Conservation (phyloP, 2,888 invertebrate species). For the Urechis unicinctus region DNA sequence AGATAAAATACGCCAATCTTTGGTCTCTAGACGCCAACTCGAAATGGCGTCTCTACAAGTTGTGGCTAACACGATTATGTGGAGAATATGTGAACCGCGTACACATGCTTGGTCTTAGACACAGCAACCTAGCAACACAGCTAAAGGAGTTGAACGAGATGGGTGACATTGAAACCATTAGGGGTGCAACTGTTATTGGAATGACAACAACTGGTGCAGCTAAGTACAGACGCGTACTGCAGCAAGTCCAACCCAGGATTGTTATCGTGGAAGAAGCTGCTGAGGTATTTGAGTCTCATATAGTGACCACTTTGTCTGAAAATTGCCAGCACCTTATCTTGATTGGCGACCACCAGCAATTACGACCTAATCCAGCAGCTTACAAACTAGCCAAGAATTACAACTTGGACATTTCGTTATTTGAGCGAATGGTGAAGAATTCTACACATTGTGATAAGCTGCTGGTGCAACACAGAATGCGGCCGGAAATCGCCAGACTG, state of each 20-base stretch:
- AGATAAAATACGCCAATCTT: conserved; percentile 20
- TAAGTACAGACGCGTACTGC: conserved; percentile 29
- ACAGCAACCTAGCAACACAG: conserved; percentile 14
- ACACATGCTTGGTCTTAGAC: conserved; percentile 7
- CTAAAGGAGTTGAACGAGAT: conserved; percentile 21
- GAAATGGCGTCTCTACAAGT: no score
- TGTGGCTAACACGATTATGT: background rate
- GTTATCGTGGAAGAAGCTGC: conserved; percentile 77
- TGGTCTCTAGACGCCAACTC: conserved; percentile 29
- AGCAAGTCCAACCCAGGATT: conserved; percentile 41
- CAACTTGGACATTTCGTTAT: conserved; percentile 70
- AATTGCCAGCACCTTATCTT: conserved; percentile 73
- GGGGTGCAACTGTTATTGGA: conserved; percentile 28
- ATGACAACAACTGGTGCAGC: conserved; percentile 46
- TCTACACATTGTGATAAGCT: conserved; percentile 59
- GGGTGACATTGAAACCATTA: conserved; percentile 23
- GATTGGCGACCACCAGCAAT: conserved; percentile 77
- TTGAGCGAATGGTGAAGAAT: conserved; percentile 71
- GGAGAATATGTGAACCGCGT: background rate
- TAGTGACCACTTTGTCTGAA: conserved; percentile 67
- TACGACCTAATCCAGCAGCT: conserved; percentile 67
- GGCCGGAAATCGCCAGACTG: conserved; percentile 37
- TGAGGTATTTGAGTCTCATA: conserved; percentile 77
- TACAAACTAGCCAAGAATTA: conserved; percentile 62
- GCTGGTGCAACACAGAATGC: conserved; percentile 57